phyloP scores from a whole-genome alignment of 2,797 vertebrate species.

The Sebastes ruberrimus region DNA sequence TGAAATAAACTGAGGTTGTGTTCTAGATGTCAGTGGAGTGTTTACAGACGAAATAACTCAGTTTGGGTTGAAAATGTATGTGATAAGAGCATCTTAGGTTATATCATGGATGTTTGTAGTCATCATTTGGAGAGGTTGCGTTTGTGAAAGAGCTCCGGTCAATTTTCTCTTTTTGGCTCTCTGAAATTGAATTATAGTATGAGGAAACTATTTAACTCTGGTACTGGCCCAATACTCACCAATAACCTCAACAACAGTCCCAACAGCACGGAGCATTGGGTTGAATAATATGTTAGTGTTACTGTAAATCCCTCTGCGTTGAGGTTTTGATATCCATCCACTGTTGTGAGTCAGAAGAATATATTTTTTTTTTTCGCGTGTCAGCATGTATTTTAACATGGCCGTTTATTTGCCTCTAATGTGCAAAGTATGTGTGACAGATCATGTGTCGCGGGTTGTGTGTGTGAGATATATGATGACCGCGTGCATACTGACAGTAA shows the following conservation, averaged over 20 bases:
- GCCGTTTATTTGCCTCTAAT: slow-evolving; percentile 46
- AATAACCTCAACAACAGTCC: slow-evolving; percentile 16
- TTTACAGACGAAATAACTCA: neutral
- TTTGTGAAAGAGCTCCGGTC: neutral
- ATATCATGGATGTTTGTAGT: neutral
- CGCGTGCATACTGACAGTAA: slow-evolving; percentile 72
- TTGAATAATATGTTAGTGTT: slow-evolving; percentile 24
- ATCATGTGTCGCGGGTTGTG: slow-evolving; percentile 42
- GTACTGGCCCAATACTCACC: neutral
- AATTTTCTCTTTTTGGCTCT: slow-evolving; percentile 1
- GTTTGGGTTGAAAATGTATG: neutral
- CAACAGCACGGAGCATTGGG: neutral
- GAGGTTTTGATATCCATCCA: slow-evolving; percentile 46
- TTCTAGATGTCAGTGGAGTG: neutral
- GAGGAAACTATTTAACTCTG: slow-evolving; percentile 36
- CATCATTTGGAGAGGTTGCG: neutral
- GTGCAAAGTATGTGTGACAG: slow-evolving; percentile 54
- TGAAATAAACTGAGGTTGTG: neutral
- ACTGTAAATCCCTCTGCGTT: slow-evolving; percentile 28
- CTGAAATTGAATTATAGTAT: slow-evolving; percentile 21
- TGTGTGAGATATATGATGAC: slow-evolving; percentile 60
- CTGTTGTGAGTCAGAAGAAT: neutral
- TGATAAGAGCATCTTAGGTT: neutral
- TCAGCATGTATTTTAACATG: slow-evolving; percentile 48
- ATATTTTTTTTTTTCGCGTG: slow-evolving; percentile 12